These are phyloP conservation scores for Lucilia sericata DNA, from an alignment of 1,140 invertebrate genomes.

Conservation along the genomic window DNA sequence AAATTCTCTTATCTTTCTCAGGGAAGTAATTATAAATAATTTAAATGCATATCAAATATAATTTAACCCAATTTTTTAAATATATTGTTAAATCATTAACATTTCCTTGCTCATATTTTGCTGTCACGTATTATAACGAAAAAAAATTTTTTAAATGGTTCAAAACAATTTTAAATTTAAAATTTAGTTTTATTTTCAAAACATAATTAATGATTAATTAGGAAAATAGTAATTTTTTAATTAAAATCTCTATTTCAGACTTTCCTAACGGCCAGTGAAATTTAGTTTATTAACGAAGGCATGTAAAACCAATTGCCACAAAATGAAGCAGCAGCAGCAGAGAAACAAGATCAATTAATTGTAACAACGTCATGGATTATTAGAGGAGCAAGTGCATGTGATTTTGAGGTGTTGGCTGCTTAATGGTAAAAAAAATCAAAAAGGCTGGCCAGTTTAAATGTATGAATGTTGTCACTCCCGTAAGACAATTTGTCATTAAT, in stretches of 20 bases:
- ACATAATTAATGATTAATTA: conserved; percentile 29
- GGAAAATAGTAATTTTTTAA: neutral
- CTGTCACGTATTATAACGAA: neutral
- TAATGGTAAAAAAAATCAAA: neutral
- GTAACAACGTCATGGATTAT: neutral
- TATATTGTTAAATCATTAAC: neutral
- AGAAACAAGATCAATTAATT: neutral
- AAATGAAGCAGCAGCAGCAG: neutral
- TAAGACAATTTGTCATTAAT: conserved; percentile 12
- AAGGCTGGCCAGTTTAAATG: conserved; percentile 13
- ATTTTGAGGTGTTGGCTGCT: neutral
- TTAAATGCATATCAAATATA: neutral
- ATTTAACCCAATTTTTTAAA: neutral
- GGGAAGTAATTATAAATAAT: conserved; percentile 11
- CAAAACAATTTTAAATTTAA: too few relatives aligned
- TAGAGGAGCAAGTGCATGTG: neutral
- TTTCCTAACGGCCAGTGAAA: neutral
- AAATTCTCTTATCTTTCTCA: neutral
- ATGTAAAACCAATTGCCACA: neutral
- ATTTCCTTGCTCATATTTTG: too few relatives aligned
- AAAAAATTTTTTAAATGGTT: neutral
- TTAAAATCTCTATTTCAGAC: neutral
- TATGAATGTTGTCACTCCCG: neutral
- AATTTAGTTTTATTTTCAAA: neutral
- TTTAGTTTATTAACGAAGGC: neutral